These are phyloP conservation scores for Micrasema longulum DNA, from an alignment of 1,140 invertebrate species.

Conservation along the genomic window DNA sequence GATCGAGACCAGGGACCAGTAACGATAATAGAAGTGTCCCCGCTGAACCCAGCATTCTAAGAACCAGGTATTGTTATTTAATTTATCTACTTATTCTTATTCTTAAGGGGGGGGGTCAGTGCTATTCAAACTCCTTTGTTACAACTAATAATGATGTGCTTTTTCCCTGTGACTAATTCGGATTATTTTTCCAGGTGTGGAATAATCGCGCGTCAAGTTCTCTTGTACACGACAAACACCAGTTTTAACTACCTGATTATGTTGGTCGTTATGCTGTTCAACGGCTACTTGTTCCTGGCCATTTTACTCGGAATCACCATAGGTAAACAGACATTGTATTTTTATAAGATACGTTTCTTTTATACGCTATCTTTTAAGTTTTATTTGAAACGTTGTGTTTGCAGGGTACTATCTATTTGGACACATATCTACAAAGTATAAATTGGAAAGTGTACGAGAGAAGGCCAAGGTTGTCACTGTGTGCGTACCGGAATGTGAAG, in stretches of 20 bases:
- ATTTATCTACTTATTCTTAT: no score
- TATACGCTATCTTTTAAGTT: no score
- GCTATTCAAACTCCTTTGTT: no score
- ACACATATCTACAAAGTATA: constrained; percentile 30
- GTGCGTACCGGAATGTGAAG: constrained; percentile 46
- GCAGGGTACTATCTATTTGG: constrained; percentile 51
- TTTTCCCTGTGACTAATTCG: no score
- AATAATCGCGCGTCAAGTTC: constrained; percentile 59
- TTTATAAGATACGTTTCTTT: no score
- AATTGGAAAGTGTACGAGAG: constrained; percentile 29
- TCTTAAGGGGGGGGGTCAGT: no score
- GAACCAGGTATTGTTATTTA: no score
- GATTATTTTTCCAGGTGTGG: constrained; percentile 44
- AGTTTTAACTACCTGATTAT: constrained; percentile 86
- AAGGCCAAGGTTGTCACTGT: constrained; percentile 11
- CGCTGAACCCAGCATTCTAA: no score
- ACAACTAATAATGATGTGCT: no score
- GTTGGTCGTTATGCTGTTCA: constrained; percentile 91
- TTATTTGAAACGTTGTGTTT: background rate
- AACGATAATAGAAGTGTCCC: no score
- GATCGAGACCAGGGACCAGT: no score
- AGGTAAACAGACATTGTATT: constrained; percentile 64
- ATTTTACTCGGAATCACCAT: constrained; percentile 81
- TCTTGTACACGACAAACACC: constrained; percentile 65
- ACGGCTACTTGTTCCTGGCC: constrained; percentile 82